Base-by-base conservation (phyloP, 2,797 vertebrate genomes). In the Myripristis jacobus region DNA sequence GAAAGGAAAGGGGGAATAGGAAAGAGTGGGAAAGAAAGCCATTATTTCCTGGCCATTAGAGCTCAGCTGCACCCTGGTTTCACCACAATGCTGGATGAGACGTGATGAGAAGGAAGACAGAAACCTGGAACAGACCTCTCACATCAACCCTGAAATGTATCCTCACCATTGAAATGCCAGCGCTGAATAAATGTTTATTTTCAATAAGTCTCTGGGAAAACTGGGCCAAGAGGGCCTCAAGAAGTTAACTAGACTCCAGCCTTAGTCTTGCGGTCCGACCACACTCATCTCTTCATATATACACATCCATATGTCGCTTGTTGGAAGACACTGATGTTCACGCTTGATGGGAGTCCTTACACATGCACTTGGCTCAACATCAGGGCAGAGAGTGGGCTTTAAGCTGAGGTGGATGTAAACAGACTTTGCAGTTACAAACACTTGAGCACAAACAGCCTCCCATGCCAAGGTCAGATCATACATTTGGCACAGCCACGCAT, bases 111-210 rank as follows among this genome's bases (percentile, higher is more conserved):
- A 19, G 5, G 57, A 12, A 59, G 57, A 25, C 41, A 44, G 41
- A 43, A 43, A 16, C 41, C 41, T 43, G 41, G 46, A 73, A 34
- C 68, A 78, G 71, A 25, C 48, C 46, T 72, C 59, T 51, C 19
- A 57, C 64, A 55, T 76, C 64, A 66, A 2, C 34, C 36, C 22
- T 25, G 48, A 66, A 15, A 31, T 62, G 8, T 61, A 19, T 56
- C 66, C n/a, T 58, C 61, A 7, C 27, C 27, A 63, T 73, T 67
- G 65, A 73, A 77, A 65, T 15, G 18, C 10, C 69, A 65, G 48
- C 1, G 2, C 53, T 72, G 75, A 68, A 80, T 86, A 89, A 88
- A 87, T 79, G 79, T 81, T 89, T 89, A 69, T 58, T 70, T 77
- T 86, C 64, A 46, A 21, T 63, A n/a, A 25, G 62, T 62, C 64